A percentile compares a stretch with the other conserved stretches of the same genome.
These are phyloP conservation scores for Halcyon smyrnensis DNA, from an alignment of 2,797 vertebrate genomes.

Conservation along the genomic window DNA sequence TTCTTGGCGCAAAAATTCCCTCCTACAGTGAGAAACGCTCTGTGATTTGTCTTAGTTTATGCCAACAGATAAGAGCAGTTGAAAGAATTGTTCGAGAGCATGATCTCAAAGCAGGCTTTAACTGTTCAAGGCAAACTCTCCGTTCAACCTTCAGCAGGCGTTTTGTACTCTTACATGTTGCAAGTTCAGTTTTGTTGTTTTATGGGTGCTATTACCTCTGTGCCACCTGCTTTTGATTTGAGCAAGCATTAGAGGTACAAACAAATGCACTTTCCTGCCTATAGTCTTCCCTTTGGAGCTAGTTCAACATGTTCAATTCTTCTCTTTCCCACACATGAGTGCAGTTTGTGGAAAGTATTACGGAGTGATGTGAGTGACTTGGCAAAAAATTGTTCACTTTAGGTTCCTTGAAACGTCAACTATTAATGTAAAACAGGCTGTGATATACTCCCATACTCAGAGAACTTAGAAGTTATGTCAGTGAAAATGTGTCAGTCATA, in stretches of 20 bases:
- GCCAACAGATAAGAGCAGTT: constrained; percentile 5
- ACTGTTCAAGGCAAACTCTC: constrained; percentile 13
- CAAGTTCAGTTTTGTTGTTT: neutral
- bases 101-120: neutral
- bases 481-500: neutral
- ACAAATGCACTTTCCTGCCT: neutral
- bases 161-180: neutral
- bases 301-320: neutral
- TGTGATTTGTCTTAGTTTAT: constrained; percentile 12
- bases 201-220: neutral
- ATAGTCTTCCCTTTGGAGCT: neutral
- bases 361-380: neutral
- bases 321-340: neutral
- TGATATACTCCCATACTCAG: neutral
- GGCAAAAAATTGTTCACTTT: neutral
- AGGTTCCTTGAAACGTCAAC: neutral
- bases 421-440: neutral
- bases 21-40: neutral
- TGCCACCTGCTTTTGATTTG: neutral
- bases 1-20: neutral
- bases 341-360: neutral
- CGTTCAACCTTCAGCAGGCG: neutral
- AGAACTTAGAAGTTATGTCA: neutral
- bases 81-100: neutral
- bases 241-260: neutral